A percentile compares a stretch with the other conserved stretches of the same genome.
Evolutionary conservation across 2,888 invertebrate genomes (phyloP).

Genomic region (Scaptomyza parva): DNA sequence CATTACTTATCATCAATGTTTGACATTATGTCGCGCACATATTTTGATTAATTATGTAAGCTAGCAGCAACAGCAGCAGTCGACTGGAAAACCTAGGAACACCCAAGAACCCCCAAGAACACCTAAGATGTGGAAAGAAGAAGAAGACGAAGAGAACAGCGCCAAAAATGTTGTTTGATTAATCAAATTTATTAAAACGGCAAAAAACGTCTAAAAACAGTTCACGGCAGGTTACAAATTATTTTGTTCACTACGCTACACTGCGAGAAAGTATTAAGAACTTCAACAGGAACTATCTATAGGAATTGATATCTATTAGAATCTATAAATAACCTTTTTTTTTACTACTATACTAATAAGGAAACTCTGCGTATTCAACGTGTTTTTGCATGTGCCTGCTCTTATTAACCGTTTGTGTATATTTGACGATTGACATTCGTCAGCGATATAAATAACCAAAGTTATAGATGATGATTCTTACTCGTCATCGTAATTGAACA

Average conservation of each 20-base stretch:
- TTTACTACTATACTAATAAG: too few relatives aligned
- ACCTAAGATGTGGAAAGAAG: constrained; percentile 16
- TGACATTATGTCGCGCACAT: constrained; percentile 55
- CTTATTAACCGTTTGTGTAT: too few relatives aligned
- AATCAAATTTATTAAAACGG: constrained; percentile 70
- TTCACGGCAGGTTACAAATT: constrained; percentile 19
- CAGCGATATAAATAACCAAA: too few relatives aligned
- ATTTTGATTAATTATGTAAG: constrained; percentile 72
- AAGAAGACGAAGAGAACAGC: constrained; percentile 34
- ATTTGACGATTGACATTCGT: too few relatives aligned
- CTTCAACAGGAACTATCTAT: not conserved
- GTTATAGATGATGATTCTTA: too few relatives aligned
- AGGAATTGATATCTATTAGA: too few relatives aligned
- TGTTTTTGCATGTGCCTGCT: too few relatives aligned
- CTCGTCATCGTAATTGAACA: too few relatives aligned
- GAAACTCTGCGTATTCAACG: too few relatives aligned
- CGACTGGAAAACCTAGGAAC: too few relatives aligned
- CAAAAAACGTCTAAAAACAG: not conserved
- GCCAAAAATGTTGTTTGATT: constrained; percentile 60
- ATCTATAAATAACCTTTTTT: too few relatives aligned
- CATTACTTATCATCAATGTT: constrained; percentile 25
- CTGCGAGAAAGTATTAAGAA: not conserved
- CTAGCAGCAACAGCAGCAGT: constrained; percentile 15
- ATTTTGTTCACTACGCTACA: not conserved
- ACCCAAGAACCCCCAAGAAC: not conserved